Conservation (phyloP, 2,888 invertebrate species). For the Pteria penguin region DNA sequence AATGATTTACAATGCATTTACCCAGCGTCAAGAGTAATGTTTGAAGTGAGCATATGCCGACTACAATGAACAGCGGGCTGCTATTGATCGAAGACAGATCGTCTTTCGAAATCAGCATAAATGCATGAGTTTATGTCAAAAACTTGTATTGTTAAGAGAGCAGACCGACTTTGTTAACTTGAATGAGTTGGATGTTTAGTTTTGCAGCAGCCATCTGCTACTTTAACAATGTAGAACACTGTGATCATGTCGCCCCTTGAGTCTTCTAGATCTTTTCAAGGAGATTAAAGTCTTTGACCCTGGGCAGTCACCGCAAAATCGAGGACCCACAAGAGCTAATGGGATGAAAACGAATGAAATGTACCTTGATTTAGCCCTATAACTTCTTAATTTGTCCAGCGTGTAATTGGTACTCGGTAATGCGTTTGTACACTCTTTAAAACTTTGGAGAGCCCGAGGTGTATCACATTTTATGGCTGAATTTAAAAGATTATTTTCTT, state of each 20-base stretch:
- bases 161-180: conserved; percentile 45
- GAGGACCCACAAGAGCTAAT: conserved; percentile 46
- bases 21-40: background rate
- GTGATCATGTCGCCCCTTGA: conserved; percentile 38
- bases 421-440: background rate
- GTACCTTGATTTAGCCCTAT: conserved; percentile 31
- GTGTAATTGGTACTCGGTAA: conserved; percentile 40
- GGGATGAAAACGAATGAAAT: conserved; percentile 29
- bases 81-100: conserved; percentile 42
- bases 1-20: background rate
- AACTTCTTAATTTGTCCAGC: conserved; percentile 28
- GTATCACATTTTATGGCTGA: conserved; percentile 1
- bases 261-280: conserved; percentile 41
- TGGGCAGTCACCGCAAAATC: conserved; percentile 44
- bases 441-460: background rate
- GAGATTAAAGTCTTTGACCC: conserved; percentile 25
- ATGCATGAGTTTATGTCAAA: conserved; percentile 32
- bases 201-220: conserved; percentile 44
- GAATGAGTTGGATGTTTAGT: conserved; percentile 39
- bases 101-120: conserved; percentile 38
- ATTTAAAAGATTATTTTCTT: background rate
- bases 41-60: conserved; percentile 41
- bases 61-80: conserved; percentile 36
- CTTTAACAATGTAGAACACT: conserved; percentile 32
- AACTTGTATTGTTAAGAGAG: conserved; percentile 28